Evolutionary conservation across 2,888 invertebrate genomes (phyloP), one percentile per base, ranked within the genome.

Genomic region (Pachycephus smyrnensis): DNA sequence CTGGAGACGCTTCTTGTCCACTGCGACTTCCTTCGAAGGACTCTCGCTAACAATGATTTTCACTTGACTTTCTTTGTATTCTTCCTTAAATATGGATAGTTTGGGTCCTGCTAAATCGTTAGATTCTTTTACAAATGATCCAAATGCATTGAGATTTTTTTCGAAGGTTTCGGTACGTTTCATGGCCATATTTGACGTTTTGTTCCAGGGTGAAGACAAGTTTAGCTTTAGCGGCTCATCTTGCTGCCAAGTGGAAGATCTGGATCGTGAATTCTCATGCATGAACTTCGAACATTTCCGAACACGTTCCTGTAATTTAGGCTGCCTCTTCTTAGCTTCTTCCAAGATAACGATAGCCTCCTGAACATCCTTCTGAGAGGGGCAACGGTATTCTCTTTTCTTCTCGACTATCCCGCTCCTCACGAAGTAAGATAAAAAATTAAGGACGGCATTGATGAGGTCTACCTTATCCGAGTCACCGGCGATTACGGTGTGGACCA

Each of bases 361-460:
- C 55, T 86, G 82, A 0, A 91, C 83, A 69, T 91, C 91, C 75
- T 87, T 83, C 33, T 89, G 86, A 0, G 82, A 80, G 0, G 86
- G 79, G 75, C 87, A 88, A 4, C 88, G 88, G 32, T 81, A 83
- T 77, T 90, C 90, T 0, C 81, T 80, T 68, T 84, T 85, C 76
- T 89, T 90, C 37, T 86, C 85, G 4, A 91, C 87, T 31, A 90
- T 82, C 23, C 90, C 88, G 76, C 91, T 91, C 30, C 91, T 94
- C 81, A 98, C 94, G 88, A 98, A 98, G 90, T 98, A 98, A 0
- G 97, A 96, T 33, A 98, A 92, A 68, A 97, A 94, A 80, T 94
- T 94, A 11, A 98, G 93, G 12, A 98, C 93, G 86, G 95, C 95
- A 84, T 95, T 94, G 76, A 98, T 94, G 80, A 96, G 92, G 12